Evolutionary conservation across 1,140 invertebrate species (phyloP).

Genomic region (Cepaea nemoralis): DNA sequence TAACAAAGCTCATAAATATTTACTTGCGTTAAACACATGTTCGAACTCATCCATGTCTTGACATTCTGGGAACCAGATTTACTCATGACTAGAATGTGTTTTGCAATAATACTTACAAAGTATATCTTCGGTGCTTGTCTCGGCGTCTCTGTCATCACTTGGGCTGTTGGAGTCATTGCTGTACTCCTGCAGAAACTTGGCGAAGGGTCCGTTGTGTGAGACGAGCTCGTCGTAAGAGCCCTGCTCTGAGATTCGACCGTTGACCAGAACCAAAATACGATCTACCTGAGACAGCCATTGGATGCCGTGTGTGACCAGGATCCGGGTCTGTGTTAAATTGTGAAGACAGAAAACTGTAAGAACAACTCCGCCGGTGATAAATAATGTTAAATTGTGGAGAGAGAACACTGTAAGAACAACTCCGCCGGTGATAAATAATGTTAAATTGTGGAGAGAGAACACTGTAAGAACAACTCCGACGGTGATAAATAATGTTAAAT

Average conservation of each 20-base stretch:
- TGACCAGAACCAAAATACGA: slow-evolving; percentile 60
- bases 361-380: no score
- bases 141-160: not conserved
- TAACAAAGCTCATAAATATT: no score
- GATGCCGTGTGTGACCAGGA: slow-evolving; percentile 50
- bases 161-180: not conserved
- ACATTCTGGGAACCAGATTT: no score
- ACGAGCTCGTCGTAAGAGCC: slow-evolving; percentile 67
- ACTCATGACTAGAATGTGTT: no score
- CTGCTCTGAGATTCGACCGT: slow-evolving; percentile 61
- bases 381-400: no score
- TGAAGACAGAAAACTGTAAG: not conserved
- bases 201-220: slow-evolving; percentile 55
- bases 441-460: no score
- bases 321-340: slow-evolving; percentile 51
- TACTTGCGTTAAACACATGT: no score
- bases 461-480: no score
- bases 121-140: not conserved
- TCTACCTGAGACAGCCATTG: slow-evolving; percentile 65
- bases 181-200: slow-evolving; percentile 47
- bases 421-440: no score
- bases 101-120: not conserved
- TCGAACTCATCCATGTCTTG: no score
- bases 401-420: no score
- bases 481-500: no score